A percentile compares a stretch with the other conserved stretches of the same genome.
Conservation (phyloP, 2,888 invertebrate genomes). For the Agonopterix heracliana region DNA sequence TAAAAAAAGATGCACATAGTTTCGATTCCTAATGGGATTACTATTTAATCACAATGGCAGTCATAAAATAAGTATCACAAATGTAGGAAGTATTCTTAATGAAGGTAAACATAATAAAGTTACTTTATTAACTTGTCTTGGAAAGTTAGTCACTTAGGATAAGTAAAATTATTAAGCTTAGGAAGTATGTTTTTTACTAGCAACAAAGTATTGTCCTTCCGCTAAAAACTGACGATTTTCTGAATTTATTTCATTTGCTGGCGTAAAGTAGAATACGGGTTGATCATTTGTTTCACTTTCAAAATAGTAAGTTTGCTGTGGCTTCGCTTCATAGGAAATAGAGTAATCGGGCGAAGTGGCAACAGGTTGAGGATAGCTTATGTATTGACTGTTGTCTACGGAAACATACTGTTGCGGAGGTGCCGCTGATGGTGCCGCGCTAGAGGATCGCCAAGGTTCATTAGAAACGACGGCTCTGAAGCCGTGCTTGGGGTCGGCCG, state of each 20-base stretch:
- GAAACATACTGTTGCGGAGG: not conserved
- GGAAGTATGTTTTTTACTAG: not conserved
- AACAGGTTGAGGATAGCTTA: not conserved
- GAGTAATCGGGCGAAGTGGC: not conserved
- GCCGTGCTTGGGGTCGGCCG: constrained; percentile 67
- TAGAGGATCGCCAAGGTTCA: constrained; percentile 34
- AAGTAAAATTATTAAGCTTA: not conserved
- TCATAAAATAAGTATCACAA: not conserved
- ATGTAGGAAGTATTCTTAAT: not conserved
- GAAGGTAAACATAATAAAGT: not conserved
- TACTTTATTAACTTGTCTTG: not conserved
- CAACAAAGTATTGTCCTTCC: constrained; percentile 44
- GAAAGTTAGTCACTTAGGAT: not conserved
- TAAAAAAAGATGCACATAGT: too few species aligned
- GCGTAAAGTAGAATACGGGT: constrained; percentile 36
- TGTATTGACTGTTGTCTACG: not conserved
- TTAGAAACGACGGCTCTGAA: constrained; percentile 71
- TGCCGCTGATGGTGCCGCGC: not conserved
- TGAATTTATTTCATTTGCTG: constrained; percentile 34
- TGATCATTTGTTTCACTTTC: constrained; percentile 12
- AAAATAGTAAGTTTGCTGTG: not conserved
- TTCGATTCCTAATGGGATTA: too few species aligned
- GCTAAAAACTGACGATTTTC: constrained; percentile 19
- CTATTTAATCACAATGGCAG: too few species aligned
- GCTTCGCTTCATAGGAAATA: not conserved